Evolutionary conservation across 1,140 invertebrate species (phyloP), one percentile per base, ranked within the genome.

Genomic region (Cotesia glomerata): DNA sequence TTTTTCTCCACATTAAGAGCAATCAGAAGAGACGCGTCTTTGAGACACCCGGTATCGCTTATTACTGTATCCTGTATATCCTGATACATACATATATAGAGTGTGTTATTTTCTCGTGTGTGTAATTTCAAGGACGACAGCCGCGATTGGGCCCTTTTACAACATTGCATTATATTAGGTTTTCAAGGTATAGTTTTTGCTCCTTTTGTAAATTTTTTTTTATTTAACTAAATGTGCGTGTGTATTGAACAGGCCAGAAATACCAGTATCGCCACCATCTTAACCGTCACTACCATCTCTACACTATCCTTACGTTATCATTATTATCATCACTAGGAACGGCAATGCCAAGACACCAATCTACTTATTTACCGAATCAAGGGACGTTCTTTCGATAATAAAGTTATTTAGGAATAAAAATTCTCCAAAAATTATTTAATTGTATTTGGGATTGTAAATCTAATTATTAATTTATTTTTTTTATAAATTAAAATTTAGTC

Each of bases 31-130:
- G 58, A 45, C 54, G 68, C 52, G 63, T 49, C 45, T 49, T 36
- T 14, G 26, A 54, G 59, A 71, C 69, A 71, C 69, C 59, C 59
- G 69, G 69, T 71, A 71, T 71, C 35, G 59, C 58, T 62, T 26
- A 71, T 63, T 71, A 51, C 45, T 62, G 36, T 64, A 45, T 18
- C 62, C 62, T 36, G 61, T 26, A 26, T 26, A 26, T 26, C 26
- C 26, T 2, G 1, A 26, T 26, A 26, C 26, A 26, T 26, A 26
- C 26, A 26, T 26, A 26, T 26, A 26, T 26, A 26, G 1, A 26
- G 26, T 2, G 3, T 3, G 26, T 61, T 35, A 35, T 69, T 58
- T 18, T 45, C 59, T 45, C 39, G 39, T 45, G 9, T 70, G 9
- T 70, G 18, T 18, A 14, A 70, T 14, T n/a, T 59, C 68, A 70